Evolutionary conservation across 2,797 vertebrate species (phyloP), one percentile per base, ranked within the genome.

Genomic region (Scolopax bukidnonensis): DNA sequence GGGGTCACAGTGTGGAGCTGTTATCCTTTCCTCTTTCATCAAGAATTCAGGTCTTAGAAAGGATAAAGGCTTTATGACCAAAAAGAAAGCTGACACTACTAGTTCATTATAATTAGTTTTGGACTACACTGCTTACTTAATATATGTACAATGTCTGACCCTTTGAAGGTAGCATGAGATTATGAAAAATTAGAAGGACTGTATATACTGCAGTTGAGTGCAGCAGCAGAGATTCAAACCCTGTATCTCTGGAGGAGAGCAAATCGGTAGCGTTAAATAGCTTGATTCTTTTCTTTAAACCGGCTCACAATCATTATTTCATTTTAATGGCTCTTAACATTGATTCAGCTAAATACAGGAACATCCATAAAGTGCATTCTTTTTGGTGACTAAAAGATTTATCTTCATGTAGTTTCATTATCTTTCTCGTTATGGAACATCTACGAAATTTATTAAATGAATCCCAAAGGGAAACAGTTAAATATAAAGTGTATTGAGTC

Each of bases 61-160:
- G 95, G 93, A 97, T 97, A 97, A 98, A 97, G 97, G 89, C 97
- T 97, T 97, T 96, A 97, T 96, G 97, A 96, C 97, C 89, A 96
- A 97, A 97, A 97, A 97, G 94, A 97, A 97, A 97, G 96, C 97
- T 97, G 97, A 97, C 97, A 96, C 96, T 96, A 95, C 96, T 97
- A 98, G 97, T 97, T 98, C 97, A 98, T 98, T 98, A 98, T 97
- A 97, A 97, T 98, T 98, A 97, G 95, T 98, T 98, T 96, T 97
- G 97, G 94, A 93, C 96, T 97, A 95, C 94, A 41, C 83, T 97
- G 80, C 95, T 95, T 95, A 76, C 93, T 97, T 98, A 97, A 98
- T 97, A 94, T 96, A 96, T 92, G 82, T 94, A 91, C 86, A 67
- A 50, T 48, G 74, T 96, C 84, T 95, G 95, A 97, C 95, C 95